Base-by-base conservation (phyloP, 2,113 vertebrate genomes). In the Rhinoptilus africanus region DNA sequence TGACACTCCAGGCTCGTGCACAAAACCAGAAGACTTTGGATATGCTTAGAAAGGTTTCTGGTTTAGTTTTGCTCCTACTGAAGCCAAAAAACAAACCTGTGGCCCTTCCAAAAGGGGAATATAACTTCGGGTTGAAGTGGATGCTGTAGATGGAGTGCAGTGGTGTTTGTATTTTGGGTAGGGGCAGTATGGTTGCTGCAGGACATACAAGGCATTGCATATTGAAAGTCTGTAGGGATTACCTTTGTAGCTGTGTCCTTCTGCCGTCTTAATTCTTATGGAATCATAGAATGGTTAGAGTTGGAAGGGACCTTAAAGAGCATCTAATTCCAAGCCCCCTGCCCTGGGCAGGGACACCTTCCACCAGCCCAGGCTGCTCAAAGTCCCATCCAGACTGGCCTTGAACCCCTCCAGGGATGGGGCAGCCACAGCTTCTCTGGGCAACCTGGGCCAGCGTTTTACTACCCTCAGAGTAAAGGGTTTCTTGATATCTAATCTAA, bases 151-250 rank as follows among this genome's bases (percentile, higher is more conserved):
- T 35, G n/a, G 48, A 41, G 47, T 5, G 5, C 20, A 28, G 62
- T 7, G 20, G 4, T 67, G 22, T 23, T 50, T 43, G n/a, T 45
- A 4, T 50, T 84, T 92, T 47, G 67, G 39, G 35, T 41, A 26
- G 85, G n/a, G 81, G 41, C n/a, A 14, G n/a, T 20, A 22, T 0
- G 2, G 59, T 23, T 89, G 47, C 35, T 57, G 45, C 39, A 47
- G 72, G 79, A 57, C 74, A 73, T 69, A 11, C 8, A 48, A 2
- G 6, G 35, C 0, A 0, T 16, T 28, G 59, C 59, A 72, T 0
- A 0, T 35, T 67, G 21, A 41, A 47, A 24, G 26, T 28, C n/a
- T 24, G 0, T 2, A 27, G 47, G 59, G 41, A 15, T 54, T 72
- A 45, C 63, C 66, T 89, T 41, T 73, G 39, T 47, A 34, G 17